A percentile compares a stretch with the other conserved stretches of the same genome.
These are phyloP conservation scores for Luidia sarsii DNA, from an alignment of 53 echinoderm and acorn worm species.

Conservation along the genomic window DNA sequence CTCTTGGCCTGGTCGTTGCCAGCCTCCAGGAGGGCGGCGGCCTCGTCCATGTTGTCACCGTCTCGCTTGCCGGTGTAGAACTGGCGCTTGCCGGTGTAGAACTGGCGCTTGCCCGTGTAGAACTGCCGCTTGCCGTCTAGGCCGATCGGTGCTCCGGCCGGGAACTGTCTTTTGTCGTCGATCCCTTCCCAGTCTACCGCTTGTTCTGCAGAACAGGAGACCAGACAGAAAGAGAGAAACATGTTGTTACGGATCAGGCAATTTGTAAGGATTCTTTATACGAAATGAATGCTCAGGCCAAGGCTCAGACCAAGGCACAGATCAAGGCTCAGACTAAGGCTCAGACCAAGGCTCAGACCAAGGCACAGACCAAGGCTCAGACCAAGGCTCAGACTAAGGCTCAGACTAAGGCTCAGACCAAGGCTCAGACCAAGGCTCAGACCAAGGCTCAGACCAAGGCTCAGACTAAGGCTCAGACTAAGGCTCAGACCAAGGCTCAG, in stretches of 20 bases:
- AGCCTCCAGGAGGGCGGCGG: constrained; percentile 5
- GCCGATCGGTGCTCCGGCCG: constrained; percentile 67
- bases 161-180: constrained; percentile 62
- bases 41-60: constrained; percentile 19
- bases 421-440: too few relatives aligned
- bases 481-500: too few relatives aligned
- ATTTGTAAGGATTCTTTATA: background rate
- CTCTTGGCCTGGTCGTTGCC: constrained; percentile 43
- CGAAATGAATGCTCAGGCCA: too few relatives aligned
- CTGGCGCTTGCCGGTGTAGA: constrained; percentile 46
- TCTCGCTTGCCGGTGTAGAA: constrained; percentile 36
- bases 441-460: too few relatives aligned
- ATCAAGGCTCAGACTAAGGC: too few relatives aligned
- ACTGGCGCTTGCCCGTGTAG: constrained; percentile 65
- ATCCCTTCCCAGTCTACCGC: constrained; percentile 15
- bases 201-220: background rate
- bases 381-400: too few relatives aligned
- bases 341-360: too few relatives aligned
- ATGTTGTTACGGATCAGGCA: too few relatives aligned
- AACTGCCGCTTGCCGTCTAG: constrained; percentile 73
- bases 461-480: too few relatives aligned
- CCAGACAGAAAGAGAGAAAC: background rate
- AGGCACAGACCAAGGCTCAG: too few relatives aligned
- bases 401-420: too few relatives aligned
- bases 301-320: too few relatives aligned